phyloP scores from a whole-genome alignment of 2,888 invertebrate species.

The Miltochrista miniata region DNA sequence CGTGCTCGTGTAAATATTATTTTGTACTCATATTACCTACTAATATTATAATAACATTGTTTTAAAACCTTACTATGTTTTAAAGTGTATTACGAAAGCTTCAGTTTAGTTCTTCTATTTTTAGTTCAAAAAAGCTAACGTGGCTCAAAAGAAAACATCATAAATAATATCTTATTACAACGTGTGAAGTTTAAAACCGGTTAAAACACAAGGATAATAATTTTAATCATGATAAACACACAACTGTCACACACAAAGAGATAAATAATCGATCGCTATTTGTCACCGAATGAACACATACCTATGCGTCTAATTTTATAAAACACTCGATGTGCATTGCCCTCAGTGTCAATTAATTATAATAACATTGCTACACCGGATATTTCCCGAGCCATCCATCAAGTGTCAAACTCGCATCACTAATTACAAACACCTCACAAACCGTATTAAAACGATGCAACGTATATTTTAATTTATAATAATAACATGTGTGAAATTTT shows the following conservation, averaged over 20 bases:
- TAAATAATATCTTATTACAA: neutral
- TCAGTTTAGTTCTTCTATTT: neutral
- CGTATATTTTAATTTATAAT: slow-evolving; percentile 76
- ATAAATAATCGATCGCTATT: slow-evolving; percentile 25
- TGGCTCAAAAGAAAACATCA: neutral
- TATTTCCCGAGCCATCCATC: slow-evolving; percentile 52
- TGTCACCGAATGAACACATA: slow-evolving; percentile 14
- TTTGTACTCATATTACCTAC: slow-evolving; percentile 35
- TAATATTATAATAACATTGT: slow-evolving; percentile 22
- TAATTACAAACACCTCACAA: slow-evolving; percentile 70
- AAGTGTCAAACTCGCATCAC: slow-evolving; percentile 56
- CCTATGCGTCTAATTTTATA: slow-evolving; percentile 26
- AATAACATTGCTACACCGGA: slow-evolving; percentile 45
- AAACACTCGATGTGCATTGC: slow-evolving; percentile 26
- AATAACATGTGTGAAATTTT: slow-evolving; percentile 60
- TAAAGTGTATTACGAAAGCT: neutral
- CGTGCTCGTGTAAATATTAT: slow-evolving; percentile 39
- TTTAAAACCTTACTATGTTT: neutral
- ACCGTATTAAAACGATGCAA: slow-evolving; percentile 70
- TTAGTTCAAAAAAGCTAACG: no score
- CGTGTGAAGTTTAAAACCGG: neutral
- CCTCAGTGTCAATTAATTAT: slow-evolving; percentile 39
- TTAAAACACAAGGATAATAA: neutral
- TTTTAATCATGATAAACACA: slow-evolving; percentile 1
- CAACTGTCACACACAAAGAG: slow-evolving; percentile 3